Percentiles rank a stretch among this genome's conserved stretches.
Evolutionary conservation across 2,888 invertebrate species (phyloP).

Genomic region (Morpho deidamia): DNA sequence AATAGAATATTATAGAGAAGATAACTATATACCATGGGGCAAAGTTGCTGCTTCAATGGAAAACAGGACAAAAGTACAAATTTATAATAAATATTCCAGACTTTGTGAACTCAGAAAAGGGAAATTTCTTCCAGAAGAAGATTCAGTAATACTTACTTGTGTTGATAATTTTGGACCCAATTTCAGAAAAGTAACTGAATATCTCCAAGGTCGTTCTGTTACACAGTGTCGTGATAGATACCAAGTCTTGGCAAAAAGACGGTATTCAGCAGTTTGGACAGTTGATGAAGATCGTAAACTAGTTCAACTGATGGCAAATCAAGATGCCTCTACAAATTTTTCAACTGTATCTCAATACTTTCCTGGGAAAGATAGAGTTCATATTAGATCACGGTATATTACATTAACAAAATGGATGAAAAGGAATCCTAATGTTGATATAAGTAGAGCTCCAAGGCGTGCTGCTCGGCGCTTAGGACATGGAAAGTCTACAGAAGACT

Average conservation of each 20-base stretch:
- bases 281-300: slow-evolving; percentile 80
- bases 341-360: slow-evolving; percentile 70
- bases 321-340: slow-evolving; percentile 54
- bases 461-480: slow-evolving; percentile 45
- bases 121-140: slow-evolving; percentile 82
- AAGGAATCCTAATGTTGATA: slow-evolving; percentile 56
- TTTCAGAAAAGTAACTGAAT: slow-evolving; percentile 76
- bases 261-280: slow-evolving; percentile 77
- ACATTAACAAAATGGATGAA: slow-evolving; percentile 74
- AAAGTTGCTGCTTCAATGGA: slow-evolving; percentile 81
- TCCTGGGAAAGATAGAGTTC: slow-evolving; percentile 73
- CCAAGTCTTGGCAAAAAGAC: slow-evolving; percentile 60
- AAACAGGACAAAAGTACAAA: slow-evolving; percentile 80
- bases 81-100: slow-evolving; percentile 78
- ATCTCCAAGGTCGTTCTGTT: slow-evolving; percentile 80
- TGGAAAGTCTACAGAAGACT: slow-evolving; percentile 40
- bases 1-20: slow-evolving; percentile 81
- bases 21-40: slow-evolving; percentile 85
- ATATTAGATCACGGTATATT: slow-evolving; percentile 79
- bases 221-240: slow-evolving; percentile 81
- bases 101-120: slow-evolving; percentile 72
- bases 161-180: slow-evolving; percentile 79
- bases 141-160: slow-evolving; percentile 80
- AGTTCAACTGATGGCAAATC: slow-evolving; percentile 69
- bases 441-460: slow-evolving; percentile 58